Evolutionary conservation across 2,113 vertebrate species (phyloP), one percentile per base, ranked within the genome.

Genomic region (Telmatochromis brachygnathus): DNA sequence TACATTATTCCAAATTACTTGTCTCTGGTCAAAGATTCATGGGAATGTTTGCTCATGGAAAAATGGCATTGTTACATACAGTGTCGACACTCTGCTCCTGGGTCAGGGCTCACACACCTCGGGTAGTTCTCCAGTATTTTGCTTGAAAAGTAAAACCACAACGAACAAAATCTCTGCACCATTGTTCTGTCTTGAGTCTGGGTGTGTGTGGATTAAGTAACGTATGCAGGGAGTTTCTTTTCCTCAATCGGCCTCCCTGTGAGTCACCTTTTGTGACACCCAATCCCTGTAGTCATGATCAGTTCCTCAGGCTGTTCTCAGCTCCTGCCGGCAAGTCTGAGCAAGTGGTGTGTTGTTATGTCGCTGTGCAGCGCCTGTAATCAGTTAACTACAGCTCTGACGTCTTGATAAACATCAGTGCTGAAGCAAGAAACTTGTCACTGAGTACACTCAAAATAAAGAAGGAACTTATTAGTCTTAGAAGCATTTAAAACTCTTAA

Each of bases 171-270:
- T 91, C 82, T 87, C 23, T 56, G 62, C n/a, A 30, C 65, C 77
- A 85, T 92, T 93, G 91, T 94, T 90, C 73, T 30, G 28, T 81
- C 84, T 90, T 90, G 62, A 88, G 80, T 82, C 62, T 93, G 86
- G 92, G 93, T 90, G 95, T 94, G 95, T 90, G 81, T 15, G 85
- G 89, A 62, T 94, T 79, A 82, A 89, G 86, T 93, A 85, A 90
- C 56, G 1, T 68, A 82, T 87, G 81, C 49, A 81, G 89, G 85
- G 91, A 92, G 87, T 94, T 94, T 95, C 86, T 93, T 84, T 35
- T 91, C 91, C 89, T 90, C 5, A n/a, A 90, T 90, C 81, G 8
- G 75, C 51, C 81, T 88, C 55, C 49, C 15, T 79, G 21, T 92
- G 89, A 94, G 60, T 95, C 93, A 94, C 83, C 73, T 54, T 90